Percentiles rank a stretch among this genome's conserved stretches.
phyloP scores from a whole-genome alignment of 2,113 vertebrate genomes.

The Galbula dea region DNA sequence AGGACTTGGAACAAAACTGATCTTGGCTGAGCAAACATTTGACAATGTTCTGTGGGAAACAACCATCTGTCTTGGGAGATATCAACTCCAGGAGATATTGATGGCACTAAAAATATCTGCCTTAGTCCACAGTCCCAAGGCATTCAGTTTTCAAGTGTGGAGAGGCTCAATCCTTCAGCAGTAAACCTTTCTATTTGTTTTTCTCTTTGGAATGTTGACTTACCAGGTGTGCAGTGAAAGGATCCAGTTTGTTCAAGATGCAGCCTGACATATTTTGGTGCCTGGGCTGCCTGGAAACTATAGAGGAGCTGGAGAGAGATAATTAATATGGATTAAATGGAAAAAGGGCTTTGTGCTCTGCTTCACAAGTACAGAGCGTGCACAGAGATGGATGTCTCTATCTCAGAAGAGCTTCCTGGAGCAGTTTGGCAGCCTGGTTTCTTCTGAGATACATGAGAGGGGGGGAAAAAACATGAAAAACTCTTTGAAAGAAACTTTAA shows the following conservation, averaged over 20 bases:
- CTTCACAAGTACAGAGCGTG: slow-evolving; percentile 54
- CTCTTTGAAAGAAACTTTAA: slow-evolving; percentile 13
- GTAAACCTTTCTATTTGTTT: slow-evolving; percentile 29
- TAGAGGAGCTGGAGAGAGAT: background rate
- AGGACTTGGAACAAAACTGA: slow-evolving; percentile 66
- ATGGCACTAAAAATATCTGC: slow-evolving; percentile 67
- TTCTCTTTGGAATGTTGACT: slow-evolving; percentile 2
- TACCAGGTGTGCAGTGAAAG: slow-evolving; percentile 17
- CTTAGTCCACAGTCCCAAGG: background rate
- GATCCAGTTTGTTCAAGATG: background rate
- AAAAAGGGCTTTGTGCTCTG: slow-evolving; percentile 31
- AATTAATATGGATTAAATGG: slow-evolving; percentile 58
- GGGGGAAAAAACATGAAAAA: background rate
- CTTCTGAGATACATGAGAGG: slow-evolving; percentile 2
- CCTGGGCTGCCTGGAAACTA: background rate
- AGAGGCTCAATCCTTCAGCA: background rate
- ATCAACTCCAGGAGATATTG: slow-evolving; percentile 59
- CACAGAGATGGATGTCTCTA: slow-evolving; percentile 24
- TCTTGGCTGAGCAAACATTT: slow-evolving; percentile 74
- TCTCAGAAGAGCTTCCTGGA: slow-evolving; percentile 41
- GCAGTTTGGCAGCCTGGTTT: slow-evolving; percentile 33
- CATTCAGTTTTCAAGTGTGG: background rate
- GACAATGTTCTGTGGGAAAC: slow-evolving; percentile 67
- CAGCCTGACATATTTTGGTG: background rate
- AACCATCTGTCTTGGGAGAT: slow-evolving; percentile 68